phyloP scores from a whole-genome alignment of 2,113 vertebrate genomes.

The Clinocottus analis region DNA sequence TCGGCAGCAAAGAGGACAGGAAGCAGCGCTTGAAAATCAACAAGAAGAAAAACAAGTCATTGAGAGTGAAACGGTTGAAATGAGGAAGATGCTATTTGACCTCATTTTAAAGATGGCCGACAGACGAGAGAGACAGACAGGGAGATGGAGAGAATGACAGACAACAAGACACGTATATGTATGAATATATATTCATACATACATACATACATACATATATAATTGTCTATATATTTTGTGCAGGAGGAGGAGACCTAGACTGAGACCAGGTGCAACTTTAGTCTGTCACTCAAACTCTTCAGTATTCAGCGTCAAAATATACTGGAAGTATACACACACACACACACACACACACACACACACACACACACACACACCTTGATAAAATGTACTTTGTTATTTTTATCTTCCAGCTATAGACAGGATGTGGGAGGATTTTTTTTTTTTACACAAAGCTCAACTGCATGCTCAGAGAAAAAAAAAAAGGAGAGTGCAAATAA shows the following conservation, averaged over 20 bases:
- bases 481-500: background rate
- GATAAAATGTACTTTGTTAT: no score
- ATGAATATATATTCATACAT: no score
- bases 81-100: background rate
- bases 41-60: constrained; percentile 27
- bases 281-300: no score
- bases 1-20: constrained; percentile 23
- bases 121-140: background rate
- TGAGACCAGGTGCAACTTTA: no score
- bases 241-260: no score
- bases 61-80: background rate
- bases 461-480: background rate
- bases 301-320: no score
- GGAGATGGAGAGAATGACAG: background rate
- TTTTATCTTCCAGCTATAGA: background rate
- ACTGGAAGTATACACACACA: no score
- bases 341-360: no score
- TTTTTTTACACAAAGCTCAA: background rate
- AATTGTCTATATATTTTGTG: no score
- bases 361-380: no score
- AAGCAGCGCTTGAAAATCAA: constrained; percentile 21
- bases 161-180: background rate
- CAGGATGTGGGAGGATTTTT: background rate
- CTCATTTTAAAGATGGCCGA: constrained; percentile 5
- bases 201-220: no score